Percentiles rank a stretch among this genome's conserved stretches.
Conservation (phyloP, 2,797 vertebrate species). For the Malurus splendens region DNA sequence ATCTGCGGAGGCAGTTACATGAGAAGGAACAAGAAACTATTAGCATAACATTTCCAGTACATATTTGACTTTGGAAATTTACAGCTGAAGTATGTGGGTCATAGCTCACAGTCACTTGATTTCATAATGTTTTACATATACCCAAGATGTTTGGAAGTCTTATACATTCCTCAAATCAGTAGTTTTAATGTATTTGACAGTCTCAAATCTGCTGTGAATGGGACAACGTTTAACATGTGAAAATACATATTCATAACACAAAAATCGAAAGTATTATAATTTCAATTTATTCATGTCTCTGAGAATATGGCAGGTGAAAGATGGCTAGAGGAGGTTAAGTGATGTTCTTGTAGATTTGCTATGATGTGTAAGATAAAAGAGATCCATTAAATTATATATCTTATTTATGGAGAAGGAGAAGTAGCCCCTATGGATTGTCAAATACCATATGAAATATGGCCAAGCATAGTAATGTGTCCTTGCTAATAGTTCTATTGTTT, state of each 20-base stretch:
- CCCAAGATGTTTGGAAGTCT: slow-evolving; percentile 18
- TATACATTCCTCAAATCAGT: slow-evolving; percentile 2
- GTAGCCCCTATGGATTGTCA: slow-evolving; percentile 67
- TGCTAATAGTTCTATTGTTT: slow-evolving; percentile 64
- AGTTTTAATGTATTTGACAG: slow-evolving; percentile 48
- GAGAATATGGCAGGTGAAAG: slow-evolving; percentile 50
- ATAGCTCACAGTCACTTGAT: slow-evolving; percentile 48
- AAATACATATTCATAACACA: slow-evolving; percentile 55
- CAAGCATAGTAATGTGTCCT: slow-evolving; percentile 50
- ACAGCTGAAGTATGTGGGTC: slow-evolving; percentile 36
- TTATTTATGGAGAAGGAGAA: slow-evolving; percentile 70
- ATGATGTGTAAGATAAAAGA: slow-evolving; percentile 70
- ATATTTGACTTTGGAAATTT: slow-evolving; percentile 50
- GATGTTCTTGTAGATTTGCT: slow-evolving; percentile 66
- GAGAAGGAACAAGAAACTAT: slow-evolving; percentile 19
- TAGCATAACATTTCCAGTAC: slow-evolving; percentile 49
- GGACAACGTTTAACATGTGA: slow-evolving; percentile 41
- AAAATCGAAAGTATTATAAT: slow-evolving; percentile 45
- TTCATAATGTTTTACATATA: slow-evolving; percentile 56
- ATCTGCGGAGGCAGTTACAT: slow-evolving; percentile 20
- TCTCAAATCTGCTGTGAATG: slow-evolving; percentile 6
- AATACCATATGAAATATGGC: slow-evolving; percentile 64
- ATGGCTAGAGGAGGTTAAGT: slow-evolving; percentile 65
- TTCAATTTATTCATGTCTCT: slow-evolving; percentile 55
- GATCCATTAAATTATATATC: slow-evolving; percentile 68